Base-by-base conservation (phyloP, 2,113 vertebrate species). In the Rhea americana region DNA sequence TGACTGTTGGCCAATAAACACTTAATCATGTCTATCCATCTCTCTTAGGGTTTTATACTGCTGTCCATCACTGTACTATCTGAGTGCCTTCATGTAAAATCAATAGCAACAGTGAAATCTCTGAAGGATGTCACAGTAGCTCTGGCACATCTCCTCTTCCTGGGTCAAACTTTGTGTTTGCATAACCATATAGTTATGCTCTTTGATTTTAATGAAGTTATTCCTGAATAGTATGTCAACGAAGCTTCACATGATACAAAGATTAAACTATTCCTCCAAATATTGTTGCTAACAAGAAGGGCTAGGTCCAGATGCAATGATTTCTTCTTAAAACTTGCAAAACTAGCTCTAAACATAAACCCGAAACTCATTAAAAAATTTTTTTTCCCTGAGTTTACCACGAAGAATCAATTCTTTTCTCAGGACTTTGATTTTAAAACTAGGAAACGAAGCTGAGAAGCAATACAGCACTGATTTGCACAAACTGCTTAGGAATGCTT, bases 1-100 rank as follows among this genome's bases (percentile, higher is more conserved):
- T 90, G 93, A 90, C 76, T 93, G 65, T 73, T 76, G 77, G 76
- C 82, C 85, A 94, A 91, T 90, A 94, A 96, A 94, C 94, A 93
- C 82, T 96, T 95, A 41, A 87, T 96, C 93, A 93, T 87, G 84
- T 92, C 95, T 58, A 35, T 93, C 93, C 71, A 84, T 84, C 85
- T 93, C 90, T 94, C 93, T 67, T 70, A 82, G 77, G 88, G 80
- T 30, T 95, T 96, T 88, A 78, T 72, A 73, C 48, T 73, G 80
- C 90, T 1, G 62, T 95, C 83, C 93, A 89, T 94, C 93, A 89
- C 90, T 9, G 58, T 6, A 75, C n/a, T 81, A 79, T 90, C 87
- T 17, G 1, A 94, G 77, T 43, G 71, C 32, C 66, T 79, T 82
- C 58, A 76, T 82, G 88, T 66, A 91, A 95, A 95, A 95, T 94